phyloP scores from a whole-genome alignment of 2,797 vertebrate species.

The Crax fasciolata region DNA sequence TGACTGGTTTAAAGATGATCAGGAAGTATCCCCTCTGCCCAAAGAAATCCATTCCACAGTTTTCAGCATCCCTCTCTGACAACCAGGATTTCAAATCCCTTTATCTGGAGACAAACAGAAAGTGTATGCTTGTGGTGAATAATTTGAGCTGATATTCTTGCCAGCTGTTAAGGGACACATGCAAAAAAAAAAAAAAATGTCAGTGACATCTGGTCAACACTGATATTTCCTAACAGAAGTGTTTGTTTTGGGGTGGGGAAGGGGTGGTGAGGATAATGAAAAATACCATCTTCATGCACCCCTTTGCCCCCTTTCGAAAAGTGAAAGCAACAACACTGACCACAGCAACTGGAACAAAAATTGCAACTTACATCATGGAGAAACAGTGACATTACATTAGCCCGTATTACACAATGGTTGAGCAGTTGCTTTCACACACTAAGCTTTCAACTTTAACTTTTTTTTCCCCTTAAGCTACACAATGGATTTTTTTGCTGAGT shows the following conservation, averaged over 20 bases:
- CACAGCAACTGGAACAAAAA: conserved; percentile 63
- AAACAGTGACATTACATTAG: conserved; percentile 86
- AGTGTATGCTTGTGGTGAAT: conserved; percentile 76
- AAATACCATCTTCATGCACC: conserved; percentile 25
- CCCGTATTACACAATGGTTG: conserved; percentile 87
- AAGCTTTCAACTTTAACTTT: conserved; percentile 93
- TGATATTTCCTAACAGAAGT: conserved; percentile 73
- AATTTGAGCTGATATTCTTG: conserved; percentile 78
- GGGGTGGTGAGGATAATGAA: conserved; percentile 16
- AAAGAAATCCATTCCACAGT: conserved; percentile 78
- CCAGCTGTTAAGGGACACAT: conserved; percentile 81
- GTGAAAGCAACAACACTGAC: conserved; percentile 66
- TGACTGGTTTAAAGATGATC: conserved; percentile 24
- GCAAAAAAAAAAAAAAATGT: conserved; percentile 40
- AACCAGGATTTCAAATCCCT: conserved; percentile 78
- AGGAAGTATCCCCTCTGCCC: conserved; percentile 43
- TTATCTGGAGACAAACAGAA: conserved; percentile 82
- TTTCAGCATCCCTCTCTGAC: conserved; percentile 73
- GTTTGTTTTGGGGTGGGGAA: conserved; percentile 46
- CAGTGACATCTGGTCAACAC: conserved; percentile 79
- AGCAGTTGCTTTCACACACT: conserved; percentile 91
- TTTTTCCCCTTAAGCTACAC: conserved; percentile 81
- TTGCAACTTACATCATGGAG: conserved; percentile 68
- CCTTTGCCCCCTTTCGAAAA: conserved; percentile 62
- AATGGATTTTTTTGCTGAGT: conserved; percentile 92